Conservation (phyloP, 2,888 invertebrate species). For the Dolomedes plantarius region DNA sequence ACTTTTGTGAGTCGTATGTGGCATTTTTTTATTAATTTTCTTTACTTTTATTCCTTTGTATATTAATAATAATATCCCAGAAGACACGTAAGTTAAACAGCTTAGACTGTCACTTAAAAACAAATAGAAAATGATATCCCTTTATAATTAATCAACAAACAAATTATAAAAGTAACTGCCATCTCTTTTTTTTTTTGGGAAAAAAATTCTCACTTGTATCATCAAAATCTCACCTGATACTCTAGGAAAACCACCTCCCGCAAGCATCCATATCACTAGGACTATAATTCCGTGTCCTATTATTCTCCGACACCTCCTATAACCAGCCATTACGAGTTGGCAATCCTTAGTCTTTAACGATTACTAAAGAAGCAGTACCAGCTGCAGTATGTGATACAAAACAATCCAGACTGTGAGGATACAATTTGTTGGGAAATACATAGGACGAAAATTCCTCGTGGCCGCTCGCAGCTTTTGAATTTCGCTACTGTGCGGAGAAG, state of each 20-base stretch:
- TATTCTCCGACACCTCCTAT: not conserved
- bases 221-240: not conserved
- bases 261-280: not conserved
- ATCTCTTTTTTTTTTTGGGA: too few species aligned
- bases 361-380: not conserved
- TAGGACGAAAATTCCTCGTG: constrained; percentile 10
- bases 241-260: not conserved
- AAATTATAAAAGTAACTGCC: too few species aligned
- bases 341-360: not conserved
- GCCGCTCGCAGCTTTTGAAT: not conserved
- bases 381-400: not conserved
- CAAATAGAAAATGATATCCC: too few species aligned
- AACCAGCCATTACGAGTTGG: not conserved
- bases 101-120: too few species aligned
- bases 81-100: too few species aligned
- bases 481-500: constrained; percentile 13
- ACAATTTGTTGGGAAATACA: not conserved
- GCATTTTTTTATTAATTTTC: not conserved
- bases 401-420: not conserved
- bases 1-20: too few species aligned
- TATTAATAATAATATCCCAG: too few species aligned
- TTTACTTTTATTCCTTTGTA: too few species aligned
- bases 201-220: not conserved
- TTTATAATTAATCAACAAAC: too few species aligned
- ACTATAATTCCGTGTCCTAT: not conserved